Evolutionary conservation across 2,113 vertebrate genomes (phyloP).

Genomic region (Marcusenius ussheri): DNA sequence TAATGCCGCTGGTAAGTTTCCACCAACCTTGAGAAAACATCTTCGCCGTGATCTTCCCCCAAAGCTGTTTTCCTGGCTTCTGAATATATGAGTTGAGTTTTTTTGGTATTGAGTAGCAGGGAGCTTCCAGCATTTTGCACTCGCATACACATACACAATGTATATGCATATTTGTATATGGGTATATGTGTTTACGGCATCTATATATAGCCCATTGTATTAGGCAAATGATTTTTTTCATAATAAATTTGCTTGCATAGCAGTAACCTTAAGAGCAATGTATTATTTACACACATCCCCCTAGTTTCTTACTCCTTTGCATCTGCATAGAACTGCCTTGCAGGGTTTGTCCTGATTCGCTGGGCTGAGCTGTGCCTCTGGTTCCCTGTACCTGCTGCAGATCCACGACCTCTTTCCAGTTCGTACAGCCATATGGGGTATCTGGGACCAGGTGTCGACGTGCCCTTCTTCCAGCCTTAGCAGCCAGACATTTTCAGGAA

Average conservation of each 20-base stretch:
- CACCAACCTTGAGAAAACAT: not conserved
- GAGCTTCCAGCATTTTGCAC: not conserved
- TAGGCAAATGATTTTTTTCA: not conserved
- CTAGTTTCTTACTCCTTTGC: not conserved
- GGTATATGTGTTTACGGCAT: not conserved
- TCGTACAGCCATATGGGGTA: slow-evolving; percentile 36
- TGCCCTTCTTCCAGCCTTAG: slow-evolving; percentile 49
- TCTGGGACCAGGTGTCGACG: slow-evolving; percentile 51
- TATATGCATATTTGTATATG: not conserved
- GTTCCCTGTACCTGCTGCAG: not conserved
- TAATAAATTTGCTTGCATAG: not conserved
- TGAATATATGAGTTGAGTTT: not conserved
- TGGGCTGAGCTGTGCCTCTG: not conserved
- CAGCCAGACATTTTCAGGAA: slow-evolving; percentile 46
- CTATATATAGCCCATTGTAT: not conserved
- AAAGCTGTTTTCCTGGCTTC: not conserved
- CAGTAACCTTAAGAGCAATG: not conserved
- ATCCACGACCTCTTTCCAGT: slow-evolving; percentile 44
- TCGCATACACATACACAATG: not conserved
- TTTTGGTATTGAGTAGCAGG: not conserved
- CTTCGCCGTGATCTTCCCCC: not conserved
- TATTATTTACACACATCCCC: not conserved
- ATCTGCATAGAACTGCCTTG: not conserved
- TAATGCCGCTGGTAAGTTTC: not conserved
- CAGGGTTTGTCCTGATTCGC: not conserved